A percentile compares a stretch with the other conserved stretches of the same genome.
Evolutionary conservation across 2,113 vertebrate genomes (phyloP).

Genomic region (Hirundichthys speculiger): DNA sequence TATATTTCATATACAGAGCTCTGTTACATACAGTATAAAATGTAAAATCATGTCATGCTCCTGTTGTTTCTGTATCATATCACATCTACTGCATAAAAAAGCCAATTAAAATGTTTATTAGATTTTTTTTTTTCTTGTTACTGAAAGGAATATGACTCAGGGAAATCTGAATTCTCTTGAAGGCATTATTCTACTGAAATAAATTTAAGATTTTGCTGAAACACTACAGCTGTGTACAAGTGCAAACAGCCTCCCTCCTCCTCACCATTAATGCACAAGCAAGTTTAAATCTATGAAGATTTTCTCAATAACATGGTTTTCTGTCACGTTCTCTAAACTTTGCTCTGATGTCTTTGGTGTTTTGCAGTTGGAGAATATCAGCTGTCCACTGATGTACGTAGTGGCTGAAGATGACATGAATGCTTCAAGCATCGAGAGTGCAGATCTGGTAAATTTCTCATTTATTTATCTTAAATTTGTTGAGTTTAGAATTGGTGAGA

Average conservation of each 20-base stretch:
- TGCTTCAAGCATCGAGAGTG: conserved; percentile 50
- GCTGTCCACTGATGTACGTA: conserved; percentile 73
- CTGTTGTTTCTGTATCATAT: background rate
- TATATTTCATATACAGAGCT: too few relatives aligned
- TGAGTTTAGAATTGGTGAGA: background rate
- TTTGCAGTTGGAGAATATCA: conserved; percentile 65
- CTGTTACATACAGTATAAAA: background rate
- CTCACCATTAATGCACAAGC: too few relatives aligned
- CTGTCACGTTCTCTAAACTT: background rate
- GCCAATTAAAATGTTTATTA: too few relatives aligned
- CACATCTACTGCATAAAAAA: too few relatives aligned
- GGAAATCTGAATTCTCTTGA: too few relatives aligned
- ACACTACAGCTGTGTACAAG: too few relatives aligned
- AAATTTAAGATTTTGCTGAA: too few relatives aligned
- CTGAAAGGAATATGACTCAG: too few relatives aligned
- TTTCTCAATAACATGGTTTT: background rate
- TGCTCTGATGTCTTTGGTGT: background rate
- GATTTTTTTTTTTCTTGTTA: too few relatives aligned
- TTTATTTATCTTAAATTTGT: background rate
- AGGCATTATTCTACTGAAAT: too few relatives aligned
- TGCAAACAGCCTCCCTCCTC: too few relatives aligned
- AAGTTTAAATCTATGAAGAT: background rate
- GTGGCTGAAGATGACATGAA: conserved; percentile 69
- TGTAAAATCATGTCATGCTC: background rate
- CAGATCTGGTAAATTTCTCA: conserved; percentile 57